A percentile compares a stretch with the other conserved stretches of the same genome.
These are phyloP conservation scores for Stichopus chloronotus DNA, from an alignment of 35 echinoderm and acorn worm species.

Conservation along the genomic window DNA sequence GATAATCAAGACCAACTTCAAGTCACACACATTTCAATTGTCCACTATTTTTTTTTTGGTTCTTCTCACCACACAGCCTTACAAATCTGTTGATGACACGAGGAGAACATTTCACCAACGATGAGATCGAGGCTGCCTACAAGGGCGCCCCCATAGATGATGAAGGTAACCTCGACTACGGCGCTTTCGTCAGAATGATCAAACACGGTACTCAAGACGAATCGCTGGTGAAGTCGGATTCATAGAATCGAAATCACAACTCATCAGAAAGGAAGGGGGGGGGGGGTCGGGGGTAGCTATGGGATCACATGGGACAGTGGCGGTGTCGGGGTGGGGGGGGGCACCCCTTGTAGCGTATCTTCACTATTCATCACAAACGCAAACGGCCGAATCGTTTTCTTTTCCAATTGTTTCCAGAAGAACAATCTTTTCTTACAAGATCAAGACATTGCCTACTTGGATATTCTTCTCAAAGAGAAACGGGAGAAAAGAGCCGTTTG, in stretches of 20 bases:
- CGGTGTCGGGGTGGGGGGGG: too few species aligned
- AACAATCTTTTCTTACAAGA: too few species aligned
- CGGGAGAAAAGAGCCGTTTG: neutral
- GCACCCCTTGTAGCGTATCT: neutral
- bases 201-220: slow-evolving; percentile 97
- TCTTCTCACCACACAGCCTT: slow-evolving; percentile 37
- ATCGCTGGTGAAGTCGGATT: slow-evolving; percentile 79
- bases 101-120: slow-evolving; percentile 84
- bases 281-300: neutral
- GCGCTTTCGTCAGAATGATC: slow-evolving; percentile 84
- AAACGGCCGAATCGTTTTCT: neutral
- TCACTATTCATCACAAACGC: slow-evolving; percentile 25
- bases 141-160: slow-evolving; percentile 96
- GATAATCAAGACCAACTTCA: too few species aligned
- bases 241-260: neutral
- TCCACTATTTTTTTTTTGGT: neutral
- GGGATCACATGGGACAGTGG: neutral
- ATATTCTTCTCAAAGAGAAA: too few species aligned
- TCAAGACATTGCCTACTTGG: too few species aligned
- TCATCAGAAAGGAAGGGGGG: neutral
- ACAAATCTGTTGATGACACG: slow-evolving; percentile 79
- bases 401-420: too few species aligned
- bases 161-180: slow-evolving; percentile 80
- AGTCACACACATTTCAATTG: too few species aligned
- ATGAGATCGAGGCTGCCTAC: slow-evolving; percentile 83